phyloP scores from a whole-genome alignment of 2,113 vertebrate species.

The Petroica traversi region DNA sequence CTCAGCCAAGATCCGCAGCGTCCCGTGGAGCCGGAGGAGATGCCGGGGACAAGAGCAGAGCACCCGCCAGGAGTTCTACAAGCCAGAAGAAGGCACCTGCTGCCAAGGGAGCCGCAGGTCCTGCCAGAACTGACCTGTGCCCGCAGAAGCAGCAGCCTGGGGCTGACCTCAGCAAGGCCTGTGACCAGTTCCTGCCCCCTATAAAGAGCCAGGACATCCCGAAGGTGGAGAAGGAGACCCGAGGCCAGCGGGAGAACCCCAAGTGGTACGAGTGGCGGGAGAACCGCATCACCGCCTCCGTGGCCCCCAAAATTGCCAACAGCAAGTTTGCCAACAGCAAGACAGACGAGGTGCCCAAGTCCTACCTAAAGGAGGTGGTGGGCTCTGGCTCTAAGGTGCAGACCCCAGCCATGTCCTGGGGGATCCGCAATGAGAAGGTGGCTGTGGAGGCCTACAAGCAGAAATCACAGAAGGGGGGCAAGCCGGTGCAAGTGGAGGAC shows the following conservation, averaged over 20 bases:
- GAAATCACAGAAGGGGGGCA: conserved; percentile 52
- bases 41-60: neutral
- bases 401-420: conserved; percentile 84
- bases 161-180: neutral
- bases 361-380: conserved; percentile 73
- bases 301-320: conserved; percentile 74
- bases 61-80: neutral
- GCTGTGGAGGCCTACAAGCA: conserved; percentile 69
- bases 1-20: neutral
- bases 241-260: conserved; percentile 76
- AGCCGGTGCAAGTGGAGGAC: conserved; percentile 59
- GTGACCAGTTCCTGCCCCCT: accelerated
- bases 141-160: neutral
- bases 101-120: neutral
- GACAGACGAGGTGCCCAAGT: conserved; percentile 69
- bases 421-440: conserved; percentile 66
- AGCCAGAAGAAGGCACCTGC: accelerated
- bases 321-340: conserved; percentile 70
- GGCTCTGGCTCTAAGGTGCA: neutral
- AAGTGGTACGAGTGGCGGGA: conserved; percentile 77
- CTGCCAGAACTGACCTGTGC: accelerated
- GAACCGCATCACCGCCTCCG: conserved; percentile 82
- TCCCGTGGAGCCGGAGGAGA: neutral
- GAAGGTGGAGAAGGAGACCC: conserved; percentile 75
- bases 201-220: neutral